These are phyloP conservation scores for Frieseomelitta varia DNA, from an alignment of 1,140 invertebrate species.

Conservation along the genomic window DNA sequence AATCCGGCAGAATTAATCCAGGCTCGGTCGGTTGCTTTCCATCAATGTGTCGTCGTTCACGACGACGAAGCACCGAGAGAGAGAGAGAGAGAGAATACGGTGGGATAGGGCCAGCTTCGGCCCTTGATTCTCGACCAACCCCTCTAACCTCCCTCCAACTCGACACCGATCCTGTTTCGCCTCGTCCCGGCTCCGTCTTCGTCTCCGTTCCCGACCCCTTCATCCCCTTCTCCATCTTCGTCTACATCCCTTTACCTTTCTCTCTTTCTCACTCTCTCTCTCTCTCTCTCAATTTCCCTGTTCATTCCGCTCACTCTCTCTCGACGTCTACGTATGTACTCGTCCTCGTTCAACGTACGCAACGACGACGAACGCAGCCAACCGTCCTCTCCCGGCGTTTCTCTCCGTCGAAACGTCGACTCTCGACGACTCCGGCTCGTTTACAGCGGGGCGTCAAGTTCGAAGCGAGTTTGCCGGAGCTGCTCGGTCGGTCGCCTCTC, in stretches of 20 bases:
- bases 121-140: conserved; percentile 62
- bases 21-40: conserved; percentile 67
- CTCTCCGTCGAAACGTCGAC: conserved; percentile 27
- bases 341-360: conserved; percentile 16
- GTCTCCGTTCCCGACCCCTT: not conserved
- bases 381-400: conserved; percentile 15
- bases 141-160: conserved; percentile 28
- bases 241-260: not conserved
- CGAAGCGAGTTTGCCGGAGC: conserved; percentile 64
- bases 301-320: not conserved
- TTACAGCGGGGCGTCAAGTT: conserved; percentile 61
- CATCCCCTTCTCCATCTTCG: not conserved
- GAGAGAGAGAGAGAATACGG: not conserved
- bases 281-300: not conserved
- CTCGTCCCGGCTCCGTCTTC: not conserved
- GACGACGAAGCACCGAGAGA: conserved; percentile 37
- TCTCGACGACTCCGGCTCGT: conserved; percentile 45
- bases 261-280: not conserved
- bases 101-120: conserved; percentile 49
- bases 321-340: not conserved
- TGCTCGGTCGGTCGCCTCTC: conserved; percentile 68
- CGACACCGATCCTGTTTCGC: conserved; percentile 16
- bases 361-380: not conserved
- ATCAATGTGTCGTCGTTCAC: conserved; percentile 67
- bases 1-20: conserved; percentile 71